A percentile compares a stretch with the other conserved stretches of the same genome.
Conservation (phyloP, 2,113 vertebrate genomes). For the Xenus cinereus region DNA sequence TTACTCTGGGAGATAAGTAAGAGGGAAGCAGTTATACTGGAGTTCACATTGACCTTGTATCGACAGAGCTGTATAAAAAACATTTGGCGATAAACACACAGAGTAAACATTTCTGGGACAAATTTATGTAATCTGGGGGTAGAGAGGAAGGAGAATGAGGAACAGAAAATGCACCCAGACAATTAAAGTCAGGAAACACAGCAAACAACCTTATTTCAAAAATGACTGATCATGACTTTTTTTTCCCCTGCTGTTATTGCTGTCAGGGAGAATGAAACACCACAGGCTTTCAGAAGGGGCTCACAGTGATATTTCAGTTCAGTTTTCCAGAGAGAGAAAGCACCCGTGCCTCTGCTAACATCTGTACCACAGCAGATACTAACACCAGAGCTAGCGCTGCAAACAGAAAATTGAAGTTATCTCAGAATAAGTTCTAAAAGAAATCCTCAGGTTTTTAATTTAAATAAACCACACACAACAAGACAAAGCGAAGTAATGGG, state of each 20-base stretch:
- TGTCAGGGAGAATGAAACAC: neutral
- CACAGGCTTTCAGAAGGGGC: neutral
- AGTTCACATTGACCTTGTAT: neutral
- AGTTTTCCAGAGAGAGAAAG: neutral
- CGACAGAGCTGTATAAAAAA: neutral
- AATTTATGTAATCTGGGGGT: neutral
- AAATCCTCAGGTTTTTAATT: neutral
- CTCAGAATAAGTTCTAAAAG: neutral
- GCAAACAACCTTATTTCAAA: neutral
- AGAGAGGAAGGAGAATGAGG: neutral
- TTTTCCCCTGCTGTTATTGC: neutral
- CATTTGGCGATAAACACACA: neutral
- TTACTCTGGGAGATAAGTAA: neutral
- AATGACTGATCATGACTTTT: neutral
- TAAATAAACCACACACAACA: neutral
- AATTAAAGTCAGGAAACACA: neutral
- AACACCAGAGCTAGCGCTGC: neutral
- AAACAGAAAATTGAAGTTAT: neutral
- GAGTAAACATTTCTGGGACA: neutral
- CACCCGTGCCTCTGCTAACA: neutral
- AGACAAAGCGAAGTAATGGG: neutral
- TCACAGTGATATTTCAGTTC: neutral
- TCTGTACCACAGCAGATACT: neutral
- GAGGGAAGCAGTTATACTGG: neutral
- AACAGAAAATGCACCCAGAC: neutral